Percentiles rank a stretch among this genome's conserved stretches.
These are phyloP conservation scores for Neolamprologus sp. DNA, from an alignment of 2,113 vertebrate species.

Conservation along the genomic window DNA sequence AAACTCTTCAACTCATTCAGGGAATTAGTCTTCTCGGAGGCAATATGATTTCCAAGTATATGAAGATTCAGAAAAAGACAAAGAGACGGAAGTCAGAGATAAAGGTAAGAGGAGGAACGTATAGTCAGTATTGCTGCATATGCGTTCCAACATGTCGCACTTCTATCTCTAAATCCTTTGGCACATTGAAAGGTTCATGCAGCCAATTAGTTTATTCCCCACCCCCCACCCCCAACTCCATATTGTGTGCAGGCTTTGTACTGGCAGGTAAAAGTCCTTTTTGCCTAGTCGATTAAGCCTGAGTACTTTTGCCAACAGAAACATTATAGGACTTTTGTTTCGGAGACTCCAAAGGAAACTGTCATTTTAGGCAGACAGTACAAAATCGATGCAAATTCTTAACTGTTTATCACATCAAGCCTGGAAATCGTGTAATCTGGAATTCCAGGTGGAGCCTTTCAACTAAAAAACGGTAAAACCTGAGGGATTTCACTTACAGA, in stretches of 20 bases:
- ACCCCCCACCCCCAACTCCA: not conserved
- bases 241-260: not conserved
- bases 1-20: not conserved
- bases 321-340: conserved; percentile 16
- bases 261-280: conserved; percentile 4
- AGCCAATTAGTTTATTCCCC: not conserved
- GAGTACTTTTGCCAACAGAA: conserved; percentile 43
- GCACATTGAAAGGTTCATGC: not conserved
- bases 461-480: conserved; percentile 40
- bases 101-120: not conserved
- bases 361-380: conserved; percentile 17
- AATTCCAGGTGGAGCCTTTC: conserved; percentile 12
- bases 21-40: not conserved
- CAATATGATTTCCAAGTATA: not conserved
- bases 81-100: not conserved
- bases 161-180: not conserved
- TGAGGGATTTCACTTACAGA: conserved; percentile 16
- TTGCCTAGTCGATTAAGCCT: not conserved
- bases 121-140: not conserved
- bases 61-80: not conserved
- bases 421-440: not conserved
- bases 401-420: conserved; percentile 50
- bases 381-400: conserved; percentile 64
- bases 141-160: not conserved
- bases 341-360: not conserved